A percentile compares a stretch with the other conserved stretches of the same genome.
These are phyloP conservation scores for Ranitomeya variabilis DNA, from an alignment of 2,113 vertebrate species.

Conservation along the genomic window DNA sequence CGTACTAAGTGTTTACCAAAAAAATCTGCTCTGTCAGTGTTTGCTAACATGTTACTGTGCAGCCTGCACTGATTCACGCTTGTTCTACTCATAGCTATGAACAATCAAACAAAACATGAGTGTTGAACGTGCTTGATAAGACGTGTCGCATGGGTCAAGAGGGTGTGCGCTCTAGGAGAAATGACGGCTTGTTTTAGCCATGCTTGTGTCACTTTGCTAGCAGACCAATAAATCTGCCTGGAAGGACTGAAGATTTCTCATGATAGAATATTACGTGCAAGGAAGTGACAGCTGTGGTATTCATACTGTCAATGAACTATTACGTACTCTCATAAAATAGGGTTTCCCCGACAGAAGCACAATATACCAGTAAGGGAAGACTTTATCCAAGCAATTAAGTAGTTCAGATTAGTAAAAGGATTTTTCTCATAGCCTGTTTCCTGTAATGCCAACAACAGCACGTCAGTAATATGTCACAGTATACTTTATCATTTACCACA, in stretches of 20 bases:
- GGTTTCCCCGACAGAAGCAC: constrained; percentile 57
- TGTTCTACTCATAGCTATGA: background rate
- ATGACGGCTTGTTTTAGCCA: background rate
- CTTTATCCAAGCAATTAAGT: constrained; percentile 66
- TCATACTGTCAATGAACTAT: constrained; percentile 58
- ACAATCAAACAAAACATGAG: constrained; percentile 14
- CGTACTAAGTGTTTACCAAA: constrained; percentile 1
- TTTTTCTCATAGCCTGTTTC: constrained; percentile 65
- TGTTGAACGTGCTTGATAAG: constrained; percentile 12
- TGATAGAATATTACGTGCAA: constrained; percentile 63
- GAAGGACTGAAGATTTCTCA: constrained; percentile 66
- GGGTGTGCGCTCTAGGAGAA: background rate
- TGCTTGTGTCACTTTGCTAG: constrained; percentile 61
- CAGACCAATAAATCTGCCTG: constrained; percentile 64
- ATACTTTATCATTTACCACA: constrained; percentile 21
- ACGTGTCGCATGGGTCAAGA: constrained; percentile 8
- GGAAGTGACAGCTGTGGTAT: constrained; percentile 64
- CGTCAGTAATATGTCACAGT: constrained; percentile 23
- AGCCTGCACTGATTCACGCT: constrained; percentile 47
- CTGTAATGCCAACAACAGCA: constrained; percentile 63
- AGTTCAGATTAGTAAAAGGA: constrained; percentile 64
- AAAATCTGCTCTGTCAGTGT: constrained; percentile 16
- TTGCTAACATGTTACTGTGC: background rate
- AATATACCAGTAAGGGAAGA: constrained; percentile 40
- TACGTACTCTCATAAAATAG: constrained; percentile 62